Conservation (phyloP, 1,140 invertebrate species). For the Cotesia glomerata region DNA sequence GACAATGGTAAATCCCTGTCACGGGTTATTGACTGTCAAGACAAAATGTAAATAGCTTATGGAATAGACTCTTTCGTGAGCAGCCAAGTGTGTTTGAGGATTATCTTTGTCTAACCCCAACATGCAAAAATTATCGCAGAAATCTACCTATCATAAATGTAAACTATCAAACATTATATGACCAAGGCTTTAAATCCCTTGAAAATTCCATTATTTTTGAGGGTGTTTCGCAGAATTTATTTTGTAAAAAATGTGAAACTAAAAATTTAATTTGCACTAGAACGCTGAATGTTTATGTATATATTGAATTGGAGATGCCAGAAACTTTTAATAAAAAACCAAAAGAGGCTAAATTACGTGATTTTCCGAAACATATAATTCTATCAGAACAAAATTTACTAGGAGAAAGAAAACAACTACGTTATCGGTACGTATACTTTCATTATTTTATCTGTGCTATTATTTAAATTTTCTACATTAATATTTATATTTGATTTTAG, state of each 20-base stretch:
- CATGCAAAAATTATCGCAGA: background rate
- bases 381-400: background rate
- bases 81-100: background rate
- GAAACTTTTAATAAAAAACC: background rate
- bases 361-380: background rate
- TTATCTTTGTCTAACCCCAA: background rate
- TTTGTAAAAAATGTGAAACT: background rate
- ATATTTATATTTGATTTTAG: background rate
- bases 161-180: background rate
- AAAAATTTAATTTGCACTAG: background rate
- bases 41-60: background rate
- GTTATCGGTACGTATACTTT: background rate
- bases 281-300: background rate
- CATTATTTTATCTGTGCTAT: background rate
- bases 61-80: background rate
- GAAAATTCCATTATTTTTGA: background rate
- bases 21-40: background rate
- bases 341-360: background rate
- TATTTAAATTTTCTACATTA: background rate
- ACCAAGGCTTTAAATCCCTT: background rate
- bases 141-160: background rate
- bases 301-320: background rate
- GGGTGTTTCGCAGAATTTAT: background rate
- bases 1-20: background rate
- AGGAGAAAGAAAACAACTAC: background rate